Base-by-base conservation (phyloP, 2,888 invertebrate genomes). In the Chrysomela aeneicollis region DNA sequence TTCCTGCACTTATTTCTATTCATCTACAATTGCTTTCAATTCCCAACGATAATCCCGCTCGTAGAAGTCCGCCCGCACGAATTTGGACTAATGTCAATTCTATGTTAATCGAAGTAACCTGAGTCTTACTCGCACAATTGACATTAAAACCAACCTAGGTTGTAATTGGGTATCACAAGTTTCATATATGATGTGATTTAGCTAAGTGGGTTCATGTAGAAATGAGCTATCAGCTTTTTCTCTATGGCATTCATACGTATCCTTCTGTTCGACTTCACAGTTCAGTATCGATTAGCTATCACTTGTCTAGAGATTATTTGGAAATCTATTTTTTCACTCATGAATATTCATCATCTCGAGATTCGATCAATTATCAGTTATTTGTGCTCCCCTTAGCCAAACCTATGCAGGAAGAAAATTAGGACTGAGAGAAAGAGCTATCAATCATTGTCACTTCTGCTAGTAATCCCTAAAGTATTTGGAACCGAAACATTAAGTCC, bases 51-150 rank as follows among this genome's bases (percentile, higher is more conserved):
- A 57, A 57, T 57, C 57, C 18, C 26, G 26, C 57, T 37, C 46
- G 46, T 26, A 57, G 46, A 57, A 42, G 15, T 57, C 15, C 57
- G 42, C 46, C 21, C 15, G 21, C 57, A 46, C 22, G 46, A 57
- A 62, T 58, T 62, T 58, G 30, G 71, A 76, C 77, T 78, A 78
- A 78, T 78, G 77, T 76, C 73, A 75, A 74, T 78, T 78, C 77
- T 78, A 78, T 78, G 78, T 76, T 77, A 78, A 78, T 78, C 74
- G 75, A 2, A 35, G 35, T 42, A 42, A 42, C n/a, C 70, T 71
- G 60, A 50, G 50, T 55, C 69, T 69, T 71, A 64, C 71, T 73
- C 69, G 73, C 72, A 70, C 66, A 74, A 71, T 71, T 64, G 69
- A 76, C 69, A 76, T 76, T 73, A 75, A 73, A 70, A 65, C 71